A percentile compares a stretch with the other conserved stretches of the same genome.
These are phyloP conservation scores for Cyaniris semiargus DNA, from an alignment of 2,888 invertebrate species.

Conservation along the genomic window DNA sequence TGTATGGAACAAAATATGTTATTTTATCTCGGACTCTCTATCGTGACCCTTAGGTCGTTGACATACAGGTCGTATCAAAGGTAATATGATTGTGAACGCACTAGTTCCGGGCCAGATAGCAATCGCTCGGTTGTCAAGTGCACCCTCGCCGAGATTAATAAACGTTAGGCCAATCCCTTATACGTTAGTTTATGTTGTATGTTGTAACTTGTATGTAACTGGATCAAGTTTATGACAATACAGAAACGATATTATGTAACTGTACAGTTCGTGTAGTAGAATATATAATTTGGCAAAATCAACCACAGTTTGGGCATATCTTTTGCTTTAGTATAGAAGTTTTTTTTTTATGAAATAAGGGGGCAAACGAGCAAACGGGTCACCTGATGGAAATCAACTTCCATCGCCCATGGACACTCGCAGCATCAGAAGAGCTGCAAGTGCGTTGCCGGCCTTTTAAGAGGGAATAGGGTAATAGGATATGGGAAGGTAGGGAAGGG, in stretches of 20 bases:
- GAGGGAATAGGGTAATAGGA: no score
- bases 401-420: no score
- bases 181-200: constrained; percentile 23
- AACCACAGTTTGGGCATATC: no score
- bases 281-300: no score
- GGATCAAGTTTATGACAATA: not conserved
- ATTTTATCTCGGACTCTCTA: not conserved
- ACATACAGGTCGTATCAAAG: not conserved
- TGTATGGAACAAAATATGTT: not conserved
- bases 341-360: no score
- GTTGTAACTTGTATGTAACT: not conserved
- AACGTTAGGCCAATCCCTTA: constrained; percentile 33
- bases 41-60: not conserved
- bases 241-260: not conserved
- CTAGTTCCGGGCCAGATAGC: constrained; percentile 34
- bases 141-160: constrained; percentile 41
- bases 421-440: no score
- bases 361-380: no score
- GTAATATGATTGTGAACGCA: not conserved
- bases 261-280: no score
- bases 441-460: no score
- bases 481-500: no score
- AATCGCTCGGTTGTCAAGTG: constrained; percentile 43
- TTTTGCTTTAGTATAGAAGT: no score
- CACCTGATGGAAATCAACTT: no score